These are phyloP conservation scores for Colinus virginianus DNA, from an alignment of 2,113 vertebrate species.

Conservation along the genomic window DNA sequence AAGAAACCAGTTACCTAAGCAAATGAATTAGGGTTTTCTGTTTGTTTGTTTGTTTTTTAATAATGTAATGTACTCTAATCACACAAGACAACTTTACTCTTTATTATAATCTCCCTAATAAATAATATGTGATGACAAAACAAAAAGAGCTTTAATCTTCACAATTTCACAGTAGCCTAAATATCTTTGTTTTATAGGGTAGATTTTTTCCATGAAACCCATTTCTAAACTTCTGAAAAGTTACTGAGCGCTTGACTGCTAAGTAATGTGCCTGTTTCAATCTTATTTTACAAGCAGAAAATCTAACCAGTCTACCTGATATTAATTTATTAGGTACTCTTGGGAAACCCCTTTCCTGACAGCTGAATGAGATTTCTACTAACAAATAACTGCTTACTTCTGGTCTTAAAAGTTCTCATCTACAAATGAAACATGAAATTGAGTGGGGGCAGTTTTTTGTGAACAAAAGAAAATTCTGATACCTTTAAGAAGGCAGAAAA, in stretches of 20 bases:
- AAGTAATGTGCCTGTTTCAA: neutral
- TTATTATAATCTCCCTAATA: neutral
- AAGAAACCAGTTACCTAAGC: neutral
- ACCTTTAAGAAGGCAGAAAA: slow-evolving; percentile 5
- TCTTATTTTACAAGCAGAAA: neutral
- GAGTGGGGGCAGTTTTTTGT: slow-evolving; percentile 7
- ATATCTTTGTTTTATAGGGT: neutral
- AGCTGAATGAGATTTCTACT: slow-evolving; percentile 44
- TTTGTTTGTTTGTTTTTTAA: neutral
- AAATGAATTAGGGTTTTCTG: neutral
- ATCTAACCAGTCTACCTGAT: neutral
- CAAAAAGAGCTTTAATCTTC: neutral
- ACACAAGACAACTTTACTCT: neutral
- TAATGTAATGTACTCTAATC: neutral
- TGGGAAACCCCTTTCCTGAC: slow-evolving; percentile 32
- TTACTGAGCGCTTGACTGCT: neutral
- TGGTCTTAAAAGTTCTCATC: slow-evolving; percentile 25
- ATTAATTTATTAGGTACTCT: slow-evolving; percentile 47
- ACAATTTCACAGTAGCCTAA: neutral
- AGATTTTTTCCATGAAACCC: neutral
- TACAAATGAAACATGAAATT: slow-evolving; percentile 49
- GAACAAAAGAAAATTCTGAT: slow-evolving; percentile 32
- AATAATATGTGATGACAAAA: neutral
- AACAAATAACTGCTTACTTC: slow-evolving; percentile 34
- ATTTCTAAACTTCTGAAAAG: slow-evolving; percentile 1